Evolutionary conservation across 2,888 invertebrate species (phyloP).

Genomic region (Himalopsyche japonica): DNA sequence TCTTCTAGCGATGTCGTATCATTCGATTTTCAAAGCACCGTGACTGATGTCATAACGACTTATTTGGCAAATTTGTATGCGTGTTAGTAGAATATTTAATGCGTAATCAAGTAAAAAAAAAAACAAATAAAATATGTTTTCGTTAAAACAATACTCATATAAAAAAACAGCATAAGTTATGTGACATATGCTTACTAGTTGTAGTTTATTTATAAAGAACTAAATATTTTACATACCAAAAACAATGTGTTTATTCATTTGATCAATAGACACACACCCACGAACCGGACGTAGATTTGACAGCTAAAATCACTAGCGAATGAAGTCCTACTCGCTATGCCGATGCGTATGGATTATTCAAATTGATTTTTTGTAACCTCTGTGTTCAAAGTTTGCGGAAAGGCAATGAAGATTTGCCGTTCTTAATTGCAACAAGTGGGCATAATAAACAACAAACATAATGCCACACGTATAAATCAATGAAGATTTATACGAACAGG

Average conservation of each 20-base stretch:
- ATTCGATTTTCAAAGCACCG: too few species aligned
- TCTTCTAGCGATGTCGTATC: too few species aligned
- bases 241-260: neutral
- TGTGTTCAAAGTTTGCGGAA: neutral
- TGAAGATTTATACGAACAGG: slow-evolving; percentile 19
- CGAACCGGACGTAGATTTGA: neutral
- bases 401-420: slow-evolving; percentile 15
- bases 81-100: neutral
- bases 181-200: neutral
- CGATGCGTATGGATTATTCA: neutral
- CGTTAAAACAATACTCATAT: neutral
- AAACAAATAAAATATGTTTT: neutral
- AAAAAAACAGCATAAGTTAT: neutral
- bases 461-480: slow-evolving; percentile 27
- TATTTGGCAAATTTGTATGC: too few species aligned
- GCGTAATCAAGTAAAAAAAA: neutral
- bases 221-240: neutral
- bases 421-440: slow-evolving; percentile 34
- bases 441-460: slow-evolving; percentile 29
- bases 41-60: too few species aligned
- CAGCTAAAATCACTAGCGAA: neutral
- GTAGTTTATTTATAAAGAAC: neutral
- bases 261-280: neutral
- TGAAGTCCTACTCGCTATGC: neutral
- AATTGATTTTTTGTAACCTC: slow-evolving; percentile 1